Evolutionary conservation across 2,113 vertebrate genomes (phyloP).

Genomic region (Stegastes partitus): DNA sequence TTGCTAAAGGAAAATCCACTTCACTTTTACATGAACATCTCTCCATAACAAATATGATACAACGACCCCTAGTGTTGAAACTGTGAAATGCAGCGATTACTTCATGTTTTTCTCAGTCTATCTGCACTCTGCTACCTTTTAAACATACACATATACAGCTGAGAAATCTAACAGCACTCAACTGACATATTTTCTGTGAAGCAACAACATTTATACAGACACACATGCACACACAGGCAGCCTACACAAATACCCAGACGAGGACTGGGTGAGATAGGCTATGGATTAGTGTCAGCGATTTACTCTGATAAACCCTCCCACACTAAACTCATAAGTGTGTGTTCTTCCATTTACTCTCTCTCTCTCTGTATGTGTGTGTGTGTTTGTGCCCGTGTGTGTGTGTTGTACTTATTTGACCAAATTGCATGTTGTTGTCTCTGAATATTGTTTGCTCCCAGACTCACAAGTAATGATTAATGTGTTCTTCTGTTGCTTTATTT

Average conservation of each 20-base stretch:
- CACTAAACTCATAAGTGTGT: constrained; percentile 22
- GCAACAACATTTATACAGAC: neutral
- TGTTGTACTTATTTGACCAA: too few species aligned
- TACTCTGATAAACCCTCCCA: constrained; percentile 55
- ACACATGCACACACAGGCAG: constrained; percentile 16
- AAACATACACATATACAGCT: neutral
- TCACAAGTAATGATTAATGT: too few species aligned
- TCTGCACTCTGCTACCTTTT: neutral
- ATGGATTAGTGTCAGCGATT: constrained; percentile 60
- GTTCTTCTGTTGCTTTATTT: neutral
- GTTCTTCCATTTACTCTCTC: neutral
- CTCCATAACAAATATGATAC: neutral
- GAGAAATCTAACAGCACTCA: too few species aligned
- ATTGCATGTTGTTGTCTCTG: too few species aligned
- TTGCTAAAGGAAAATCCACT: neutral
- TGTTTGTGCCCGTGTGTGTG: too few species aligned
- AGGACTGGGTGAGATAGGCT: constrained; percentile 24
- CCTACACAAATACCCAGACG: constrained; percentile 36
- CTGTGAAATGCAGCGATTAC: constrained; percentile 6
- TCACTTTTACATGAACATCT: neutral
- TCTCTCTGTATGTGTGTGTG: constrained; percentile 7
- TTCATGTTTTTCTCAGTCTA: constrained; percentile 10
- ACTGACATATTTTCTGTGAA: too few species aligned
- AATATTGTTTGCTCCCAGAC: too few species aligned
- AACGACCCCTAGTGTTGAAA: constrained; percentile 25